A percentile compares a stretch with the other conserved stretches of the same genome.
Conservation (phyloP, 2,888 invertebrate species). For the Esperia sulphurella region DNA sequence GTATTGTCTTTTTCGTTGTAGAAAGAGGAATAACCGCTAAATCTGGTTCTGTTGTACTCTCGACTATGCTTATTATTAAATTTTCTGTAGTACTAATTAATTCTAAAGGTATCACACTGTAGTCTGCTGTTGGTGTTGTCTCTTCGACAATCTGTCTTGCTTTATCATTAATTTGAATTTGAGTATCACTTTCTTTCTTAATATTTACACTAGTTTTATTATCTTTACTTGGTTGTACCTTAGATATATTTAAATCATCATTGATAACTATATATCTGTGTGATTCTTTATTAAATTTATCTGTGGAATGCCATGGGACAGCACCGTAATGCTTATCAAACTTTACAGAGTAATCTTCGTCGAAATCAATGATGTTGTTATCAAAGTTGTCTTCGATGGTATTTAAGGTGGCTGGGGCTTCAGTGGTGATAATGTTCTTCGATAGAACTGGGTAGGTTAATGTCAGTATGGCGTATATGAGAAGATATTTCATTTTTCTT, state of each 20-base stretch:
- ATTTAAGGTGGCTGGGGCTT: constrained; percentile 22
- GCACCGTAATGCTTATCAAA: constrained; percentile 54
- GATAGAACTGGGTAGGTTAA: constrained; percentile 19
- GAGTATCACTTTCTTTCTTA: constrained; percentile 21
- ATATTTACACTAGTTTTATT: constrained; percentile 15
- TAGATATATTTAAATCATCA: constrained; percentile 24
- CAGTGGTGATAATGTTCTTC: constrained; percentile 40
- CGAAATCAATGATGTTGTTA: constrained; percentile 67
- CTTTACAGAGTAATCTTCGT: constrained; percentile 57
- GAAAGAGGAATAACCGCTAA: constrained; percentile 63
- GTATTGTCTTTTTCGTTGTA: constrained; percentile 40
- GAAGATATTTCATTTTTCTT: constrained; percentile 51
- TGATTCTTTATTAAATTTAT: constrained; percentile 49
- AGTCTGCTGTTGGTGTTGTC: constrained; percentile 45
- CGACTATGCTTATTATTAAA: constrained; percentile 39
- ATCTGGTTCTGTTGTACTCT: constrained; percentile 57
- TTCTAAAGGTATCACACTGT: constrained; percentile 65
- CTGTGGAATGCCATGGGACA: constrained; percentile 43
- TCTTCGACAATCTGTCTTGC: constrained; percentile 18
- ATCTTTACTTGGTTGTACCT: constrained; percentile 18
- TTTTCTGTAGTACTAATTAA: constrained; percentile 62
- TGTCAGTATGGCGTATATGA: constrained; percentile 41
- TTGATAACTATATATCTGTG: constrained; percentile 56
- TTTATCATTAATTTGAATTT: constrained; percentile 9
- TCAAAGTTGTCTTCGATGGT: constrained; percentile 44